Base-by-base conservation (phyloP, 2,113 vertebrate genomes). In the Dipodomys spectabilis region DNA sequence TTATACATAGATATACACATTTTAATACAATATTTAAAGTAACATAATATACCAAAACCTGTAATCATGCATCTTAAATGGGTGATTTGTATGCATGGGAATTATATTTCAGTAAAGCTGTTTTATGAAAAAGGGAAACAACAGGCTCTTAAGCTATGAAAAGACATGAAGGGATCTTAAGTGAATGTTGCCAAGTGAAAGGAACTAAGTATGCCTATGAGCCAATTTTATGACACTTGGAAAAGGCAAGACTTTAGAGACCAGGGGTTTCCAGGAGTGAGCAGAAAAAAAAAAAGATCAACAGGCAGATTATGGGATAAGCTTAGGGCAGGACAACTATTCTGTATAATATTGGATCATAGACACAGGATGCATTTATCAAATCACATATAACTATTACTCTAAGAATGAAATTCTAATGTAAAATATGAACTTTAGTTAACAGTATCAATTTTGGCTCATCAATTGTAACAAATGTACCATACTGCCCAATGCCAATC, bases 111-210 rank as follows among this genome's bases (percentile, higher is more conserved):
- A 95, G 80, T 53, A 72, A 91, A 72, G 10, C 25, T 87, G 53
- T 19, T 74, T 69, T 49, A 86, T 84, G 68, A 18, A 60, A 69
- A 64, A 44, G 30, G 35, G 84, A 86, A n/a, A 22, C 53, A 95
- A 72, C n/a, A 27, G 82, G 75, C 19, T 95, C 53, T 85, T 39
- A n/a, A 88, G 53, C 28, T 90, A 72, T 94, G 88, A 92, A 93
- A 96, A 72, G 69, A 79, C 62, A 78, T 25, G n/a, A 19, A 89
- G 39, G 25, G 92, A 74, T 64, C 64, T 79, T 71, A 87, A 81
- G 44, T n/a, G 39, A 80, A 77, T 35, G 82, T 53, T 78, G 57
- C n/a, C 74, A 83, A 92, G 2, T 71, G 20, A 90, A 92, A 92
- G 62, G 62, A 84, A 85, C 73, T 88, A 78, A 86, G 89, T 90